Base-by-base conservation (phyloP, 2,797 vertebrate genomes). In the Ammospiza maritima region DNA sequence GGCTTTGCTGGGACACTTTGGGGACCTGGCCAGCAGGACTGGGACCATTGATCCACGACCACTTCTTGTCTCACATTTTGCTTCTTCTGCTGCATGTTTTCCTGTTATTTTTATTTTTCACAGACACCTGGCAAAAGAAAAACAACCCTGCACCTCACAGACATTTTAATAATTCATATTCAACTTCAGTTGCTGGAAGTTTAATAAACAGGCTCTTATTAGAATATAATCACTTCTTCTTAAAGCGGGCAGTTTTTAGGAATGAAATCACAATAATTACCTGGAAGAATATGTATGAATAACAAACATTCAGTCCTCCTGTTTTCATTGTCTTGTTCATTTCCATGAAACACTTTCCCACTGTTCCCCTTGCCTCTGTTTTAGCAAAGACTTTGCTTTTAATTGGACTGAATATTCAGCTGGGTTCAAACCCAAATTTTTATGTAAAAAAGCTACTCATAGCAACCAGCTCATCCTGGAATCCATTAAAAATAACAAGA, bases 131-230 rank as follows among this genome's bases (percentile, higher is more conserved):
- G 87, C 76, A 85, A 95, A 91, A 96, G 85, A 50, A 83, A 95
- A 95, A 71, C 67, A 92, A 51, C 27, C 67, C 62, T 78, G 65
- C 51, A 60, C 76, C 75, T 94, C 90, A 74, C 71, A 86, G 64
- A 85, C 48, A 44, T 87, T 92, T 97, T 96, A 98, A 97, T 97
- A 97, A 98, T 79, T 96, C 95, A 91, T 71, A 91, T 97, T 97
- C 75, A 67, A 91, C 91, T 97, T 89, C 93, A 97, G 95, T 98
- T 98, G 97, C 96, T 85, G 38, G 50, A 74, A 97, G 86, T 98
- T 98, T 98, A 98, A 98, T 98, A 97, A 98, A 98, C 98, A 97
- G 98, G 97, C 91, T 89, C 70, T 96, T 96, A 94, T 94, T 96
- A 96, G 96, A 97, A 96, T 81, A 95, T 42, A 94, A 94, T 95